Conservation (phyloP, 2,797 vertebrate species). For the Xenentodon cancila region DNA sequence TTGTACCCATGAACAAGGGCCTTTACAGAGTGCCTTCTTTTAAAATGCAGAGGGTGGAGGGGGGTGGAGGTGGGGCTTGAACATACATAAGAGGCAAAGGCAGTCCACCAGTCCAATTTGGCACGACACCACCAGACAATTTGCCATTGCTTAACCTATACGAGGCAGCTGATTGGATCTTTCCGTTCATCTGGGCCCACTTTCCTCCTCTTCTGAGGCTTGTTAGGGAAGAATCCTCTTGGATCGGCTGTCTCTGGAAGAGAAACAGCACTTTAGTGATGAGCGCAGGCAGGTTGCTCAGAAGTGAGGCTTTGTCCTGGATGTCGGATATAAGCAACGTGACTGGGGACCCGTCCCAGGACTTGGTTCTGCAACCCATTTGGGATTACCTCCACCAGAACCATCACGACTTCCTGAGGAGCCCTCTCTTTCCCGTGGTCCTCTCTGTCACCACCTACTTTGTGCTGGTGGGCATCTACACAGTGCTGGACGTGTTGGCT, state of each 20-base stretch:
- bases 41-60: slow-evolving; percentile 42
- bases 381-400: slow-evolving; percentile 84
- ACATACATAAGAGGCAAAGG: slow-evolving; percentile 74
- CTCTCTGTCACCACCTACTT: slow-evolving; percentile 83
- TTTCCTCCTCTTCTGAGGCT: slow-evolving; percentile 29
- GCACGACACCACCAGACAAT: too few relatives aligned
- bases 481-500: slow-evolving; percentile 80
- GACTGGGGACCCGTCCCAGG: slow-evolving; percentile 57
- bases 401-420: slow-evolving; percentile 79
- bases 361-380: slow-evolving; percentile 77
- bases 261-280: slow-evolving; percentile 40
- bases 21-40: slow-evolving; percentile 70
- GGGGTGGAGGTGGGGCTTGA: slow-evolving; percentile 72
- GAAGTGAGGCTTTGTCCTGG: slow-evolving; percentile 57
- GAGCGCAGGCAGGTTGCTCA: slow-evolving; percentile 49
- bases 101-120: slow-evolving; percentile 68
- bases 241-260: slow-evolving; percentile 29
- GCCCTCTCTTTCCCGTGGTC: slow-evolving; percentile 82
- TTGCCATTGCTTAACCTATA: too few relatives aligned
- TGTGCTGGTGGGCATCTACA: slow-evolving; percentile 80
- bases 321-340: slow-evolving; percentile 61
- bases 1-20: slow-evolving; percentile 72
- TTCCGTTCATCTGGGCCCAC: slow-evolving; percentile 25
- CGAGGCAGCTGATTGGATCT: slow-evolving; percentile 60
- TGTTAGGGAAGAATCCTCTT: slow-evolving; percentile 34